Evolutionary conservation across 2,797 vertebrate species (phyloP).

Genomic region (Lagorchestes hirsutus): DNA sequence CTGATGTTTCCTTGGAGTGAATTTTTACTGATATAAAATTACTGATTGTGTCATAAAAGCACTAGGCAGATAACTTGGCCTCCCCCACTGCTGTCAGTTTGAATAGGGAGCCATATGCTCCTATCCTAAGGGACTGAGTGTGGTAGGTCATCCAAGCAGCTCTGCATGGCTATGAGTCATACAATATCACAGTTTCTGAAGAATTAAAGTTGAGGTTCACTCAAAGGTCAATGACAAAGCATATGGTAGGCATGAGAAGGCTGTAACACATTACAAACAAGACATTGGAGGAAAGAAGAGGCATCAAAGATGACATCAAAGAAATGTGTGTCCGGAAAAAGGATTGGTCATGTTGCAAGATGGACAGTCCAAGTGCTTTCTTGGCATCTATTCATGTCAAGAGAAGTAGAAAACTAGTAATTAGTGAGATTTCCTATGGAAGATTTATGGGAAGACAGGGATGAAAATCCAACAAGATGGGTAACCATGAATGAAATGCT

Average conservation of each 20-base stretch:
- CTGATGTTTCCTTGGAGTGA: background rate
- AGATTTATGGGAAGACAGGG: background rate
- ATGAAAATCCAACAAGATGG: background rate
- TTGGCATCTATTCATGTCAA: background rate
- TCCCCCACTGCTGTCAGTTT: background rate
- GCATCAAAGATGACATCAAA: background rate
- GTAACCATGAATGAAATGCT: background rate
- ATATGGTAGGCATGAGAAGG: constrained; percentile 1
- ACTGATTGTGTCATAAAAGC: background rate
- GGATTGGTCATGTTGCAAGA: background rate
- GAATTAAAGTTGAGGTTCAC: background rate
- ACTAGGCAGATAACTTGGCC: background rate
- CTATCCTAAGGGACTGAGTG: background rate
- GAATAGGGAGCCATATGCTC: background rate
- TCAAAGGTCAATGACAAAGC: background rate
- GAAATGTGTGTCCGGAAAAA: background rate
- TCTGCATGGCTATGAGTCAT: background rate
- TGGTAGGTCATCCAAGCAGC: background rate
- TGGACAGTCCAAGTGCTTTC: background rate
- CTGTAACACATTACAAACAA: background rate
- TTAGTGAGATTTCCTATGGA: background rate
- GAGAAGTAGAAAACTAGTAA: background rate
- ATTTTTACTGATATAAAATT: background rate
- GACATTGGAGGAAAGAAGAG: background rate
- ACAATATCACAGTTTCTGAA: constrained; percentile 1